These are phyloP conservation scores for Drosophila navojoa DNA, from an alignment of 1,140 invertebrate genomes.

Conservation along the genomic window DNA sequence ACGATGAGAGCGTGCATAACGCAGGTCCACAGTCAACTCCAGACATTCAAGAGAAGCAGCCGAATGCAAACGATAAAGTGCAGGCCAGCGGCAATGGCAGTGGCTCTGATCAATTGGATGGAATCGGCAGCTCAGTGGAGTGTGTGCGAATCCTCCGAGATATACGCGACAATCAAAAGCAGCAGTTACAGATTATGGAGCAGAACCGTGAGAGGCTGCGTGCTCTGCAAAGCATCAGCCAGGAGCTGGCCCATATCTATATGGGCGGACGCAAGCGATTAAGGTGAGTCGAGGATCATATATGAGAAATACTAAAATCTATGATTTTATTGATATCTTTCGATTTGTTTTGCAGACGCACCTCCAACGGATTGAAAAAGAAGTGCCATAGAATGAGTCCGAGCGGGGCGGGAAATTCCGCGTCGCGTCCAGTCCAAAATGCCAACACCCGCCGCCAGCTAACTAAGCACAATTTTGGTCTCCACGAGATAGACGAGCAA, in stretches of 20 bases:
- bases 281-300: conserved; percentile 33
- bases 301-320: not conserved
- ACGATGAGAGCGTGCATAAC: conserved; percentile 73
- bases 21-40: conserved; percentile 86
- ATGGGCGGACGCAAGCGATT: conserved; percentile 71
- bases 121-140: conserved; percentile 50
- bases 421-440: conserved; percentile 39
- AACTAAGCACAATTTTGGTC: conserved; percentile 84
- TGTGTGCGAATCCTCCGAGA: conserved; percentile 71
- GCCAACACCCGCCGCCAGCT: conserved; percentile 58
- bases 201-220: conserved; percentile 81
- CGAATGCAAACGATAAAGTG: conserved; percentile 87
- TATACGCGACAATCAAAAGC: conserved; percentile 68
- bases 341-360: conserved; percentile 65
- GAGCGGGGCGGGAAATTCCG: conserved; percentile 36
- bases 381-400: conserved; percentile 77
- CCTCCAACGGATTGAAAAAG: conserved; percentile 75
- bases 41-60: conserved; percentile 88
- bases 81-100: conserved; percentile 83
- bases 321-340: conserved; percentile 14
- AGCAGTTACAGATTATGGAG: conserved; percentile 75
- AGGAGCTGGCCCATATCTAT: conserved; percentile 74
- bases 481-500: conserved; percentile 87
- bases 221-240: conserved; percentile 71
- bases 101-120: conserved; percentile 37